Percentiles rank a stretch among this genome's conserved stretches.
phyloP scores from a whole-genome alignment of 2,797 vertebrate genomes.

The Muraenolepis orangiensis region DNA sequence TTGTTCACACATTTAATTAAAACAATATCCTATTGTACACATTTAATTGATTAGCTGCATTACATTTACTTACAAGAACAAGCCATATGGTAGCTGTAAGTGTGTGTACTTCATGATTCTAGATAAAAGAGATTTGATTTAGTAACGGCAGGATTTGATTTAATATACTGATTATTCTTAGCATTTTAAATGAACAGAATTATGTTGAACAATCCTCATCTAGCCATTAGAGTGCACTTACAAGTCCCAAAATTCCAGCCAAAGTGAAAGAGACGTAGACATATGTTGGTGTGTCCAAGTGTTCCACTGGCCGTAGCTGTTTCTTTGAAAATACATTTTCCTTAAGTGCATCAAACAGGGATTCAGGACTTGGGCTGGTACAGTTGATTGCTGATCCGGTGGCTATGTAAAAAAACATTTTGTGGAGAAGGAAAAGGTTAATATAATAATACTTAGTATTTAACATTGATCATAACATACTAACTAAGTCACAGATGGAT shows the following conservation, averaged over 20 bases:
- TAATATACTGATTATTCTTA: background rate
- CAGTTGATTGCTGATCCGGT: conserved; percentile 48
- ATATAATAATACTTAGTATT: background rate
- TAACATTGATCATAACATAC: background rate
- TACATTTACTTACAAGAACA: conserved; percentile 38
- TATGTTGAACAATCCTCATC: background rate
- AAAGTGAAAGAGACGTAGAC: conserved; percentile 37
- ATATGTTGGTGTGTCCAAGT: conserved; percentile 16
- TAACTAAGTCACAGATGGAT: background rate
- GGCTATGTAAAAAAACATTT: conserved; percentile 22
- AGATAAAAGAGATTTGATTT: background rate
- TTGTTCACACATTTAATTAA: too few relatives aligned
- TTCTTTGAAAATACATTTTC: conserved; percentile 26
- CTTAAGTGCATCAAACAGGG: conserved; percentile 37
- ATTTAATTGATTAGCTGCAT: background rate
- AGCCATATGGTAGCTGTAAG: conserved; percentile 43
- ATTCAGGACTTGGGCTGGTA: conserved; percentile 35
- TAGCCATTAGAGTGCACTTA: conserved; percentile 31
- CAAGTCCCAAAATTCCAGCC: conserved; percentile 51
- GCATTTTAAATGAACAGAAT: background rate
- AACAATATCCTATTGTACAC: too few relatives aligned
- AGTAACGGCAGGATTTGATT: background rate
- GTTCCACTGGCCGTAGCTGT: conserved; percentile 30
- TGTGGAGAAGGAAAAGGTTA: background rate
- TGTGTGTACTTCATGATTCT: conserved; percentile 45